Percentiles rank a stretch among this genome's conserved stretches.
Conservation (phyloP, 2,888 invertebrate genomes). For the Cryptophagus acutangulus region DNA sequence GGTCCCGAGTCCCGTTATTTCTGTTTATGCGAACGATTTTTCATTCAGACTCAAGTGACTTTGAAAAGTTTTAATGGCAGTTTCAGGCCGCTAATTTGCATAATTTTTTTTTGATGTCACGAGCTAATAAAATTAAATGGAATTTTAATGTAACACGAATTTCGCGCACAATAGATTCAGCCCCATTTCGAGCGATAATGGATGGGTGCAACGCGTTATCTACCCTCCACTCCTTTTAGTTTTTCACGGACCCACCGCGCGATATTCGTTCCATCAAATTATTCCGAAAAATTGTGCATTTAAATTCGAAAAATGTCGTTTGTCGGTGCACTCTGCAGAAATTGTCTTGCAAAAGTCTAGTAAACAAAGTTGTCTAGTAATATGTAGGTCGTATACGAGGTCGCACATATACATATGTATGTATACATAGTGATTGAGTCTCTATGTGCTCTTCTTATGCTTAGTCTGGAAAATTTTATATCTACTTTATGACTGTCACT, state of each 20-base stretch:
- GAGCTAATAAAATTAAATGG: slow-evolving; percentile 23
- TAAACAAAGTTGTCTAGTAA: neutral
- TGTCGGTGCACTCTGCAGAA: too few relatives aligned
- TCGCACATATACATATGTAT: neutral
- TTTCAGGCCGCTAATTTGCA: slow-evolving; percentile 23
- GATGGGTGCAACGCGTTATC: too few relatives aligned
- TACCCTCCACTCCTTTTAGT: too few relatives aligned
- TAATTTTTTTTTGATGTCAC: slow-evolving; percentile 22
- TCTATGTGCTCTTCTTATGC: neutral
- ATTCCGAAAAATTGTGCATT: too few relatives aligned
- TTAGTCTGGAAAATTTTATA: slow-evolving; percentile 18
- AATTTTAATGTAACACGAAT: slow-evolving; percentile 24
- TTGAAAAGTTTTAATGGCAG: slow-evolving; percentile 23
- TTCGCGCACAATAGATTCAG: too few relatives aligned
- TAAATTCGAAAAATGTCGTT: too few relatives aligned
- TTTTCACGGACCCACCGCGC: too few relatives aligned
- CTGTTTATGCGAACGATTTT: slow-evolving; percentile 30
- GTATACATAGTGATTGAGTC: neutral
- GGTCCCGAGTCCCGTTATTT: too few relatives aligned
- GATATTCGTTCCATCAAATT: too few relatives aligned
- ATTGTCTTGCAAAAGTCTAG: neutral
- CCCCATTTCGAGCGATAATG: too few relatives aligned
- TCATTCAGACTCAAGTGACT: slow-evolving; percentile 26
- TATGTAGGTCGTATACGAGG: neutral
- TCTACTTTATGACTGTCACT: slow-evolving; percentile 17